Evolutionary conservation across 2,888 invertebrate species (phyloP).

Genomic region (Petrolisthes manimaculis): DNA sequence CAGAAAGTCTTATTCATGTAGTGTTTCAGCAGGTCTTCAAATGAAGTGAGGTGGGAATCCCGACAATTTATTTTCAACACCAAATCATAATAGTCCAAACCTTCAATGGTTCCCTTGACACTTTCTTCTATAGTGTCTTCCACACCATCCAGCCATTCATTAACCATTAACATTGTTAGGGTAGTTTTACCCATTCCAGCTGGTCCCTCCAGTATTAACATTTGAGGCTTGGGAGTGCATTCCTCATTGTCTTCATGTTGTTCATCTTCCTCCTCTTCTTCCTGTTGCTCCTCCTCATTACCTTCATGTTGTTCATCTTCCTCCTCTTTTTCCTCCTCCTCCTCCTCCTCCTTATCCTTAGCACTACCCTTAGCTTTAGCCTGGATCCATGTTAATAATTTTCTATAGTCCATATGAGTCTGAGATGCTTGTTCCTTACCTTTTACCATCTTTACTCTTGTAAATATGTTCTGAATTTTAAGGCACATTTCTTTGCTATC

Average conservation of each 20-base stretch:
- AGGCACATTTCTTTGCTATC: neutral
- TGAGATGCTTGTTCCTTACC: neutral
- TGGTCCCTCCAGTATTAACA: neutral
- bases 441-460: neutral
- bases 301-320: too few species aligned
- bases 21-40: neutral
- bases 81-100: neutral
- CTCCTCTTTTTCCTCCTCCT: too few species aligned
- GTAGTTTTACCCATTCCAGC: constrained; percentile 6
- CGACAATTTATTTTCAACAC: neutral
- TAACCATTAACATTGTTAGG: neutral
- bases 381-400: neutral
- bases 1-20: neutral
- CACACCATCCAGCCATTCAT: neutral
- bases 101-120: neutral
- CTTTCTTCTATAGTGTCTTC: neutral
- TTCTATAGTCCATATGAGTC: neutral
- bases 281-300: too few species aligned
- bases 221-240: neutral
- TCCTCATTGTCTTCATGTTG: too few species aligned
- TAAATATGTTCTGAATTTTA: neutral
- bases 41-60: neutral
- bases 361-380: too few species aligned
- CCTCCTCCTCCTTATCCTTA: too few species aligned
- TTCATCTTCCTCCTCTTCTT: too few species aligned